phyloP scores from a whole-genome alignment of 53 echinoderm and acorn worm genomes.

The Zoroaster sp. region DNA sequence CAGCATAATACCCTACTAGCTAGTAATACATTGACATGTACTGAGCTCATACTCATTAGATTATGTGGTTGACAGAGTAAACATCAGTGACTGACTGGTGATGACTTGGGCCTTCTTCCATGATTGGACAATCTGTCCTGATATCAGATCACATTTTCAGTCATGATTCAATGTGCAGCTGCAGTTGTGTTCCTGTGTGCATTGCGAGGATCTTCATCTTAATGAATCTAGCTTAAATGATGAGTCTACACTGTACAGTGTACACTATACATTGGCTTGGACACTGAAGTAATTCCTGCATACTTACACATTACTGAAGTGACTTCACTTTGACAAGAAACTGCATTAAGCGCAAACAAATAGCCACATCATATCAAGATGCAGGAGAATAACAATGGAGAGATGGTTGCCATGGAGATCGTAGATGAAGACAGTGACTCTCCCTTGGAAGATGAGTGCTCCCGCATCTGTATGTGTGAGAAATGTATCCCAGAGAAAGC shows the following conservation, averaged over 20 bases:
- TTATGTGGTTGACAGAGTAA: background rate
- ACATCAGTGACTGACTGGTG: background rate
- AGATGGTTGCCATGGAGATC: conserved; percentile 29
- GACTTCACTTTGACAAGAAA: background rate
- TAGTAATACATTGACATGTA: background rate
- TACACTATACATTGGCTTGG: background rate
- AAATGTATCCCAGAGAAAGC: conserved; percentile 67
- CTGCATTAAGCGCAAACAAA: background rate
- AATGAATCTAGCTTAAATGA: too few relatives aligned
- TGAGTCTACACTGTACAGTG: too few relatives aligned
- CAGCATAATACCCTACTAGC: background rate
- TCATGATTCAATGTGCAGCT: too few relatives aligned
- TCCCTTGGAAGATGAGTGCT: conserved; percentile 73
- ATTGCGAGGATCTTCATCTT: too few relatives aligned
- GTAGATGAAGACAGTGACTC: conserved; percentile 75
- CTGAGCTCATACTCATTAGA: background rate
- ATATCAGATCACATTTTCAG: too few relatives aligned
- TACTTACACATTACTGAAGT: background rate
- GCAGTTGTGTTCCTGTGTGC: too few relatives aligned
- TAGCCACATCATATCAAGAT: background rate
- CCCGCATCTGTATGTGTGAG: conserved; percentile 82
- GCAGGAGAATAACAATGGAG: conserved; percentile 23
- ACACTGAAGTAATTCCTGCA: background rate
- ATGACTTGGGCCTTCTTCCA: too few relatives aligned
- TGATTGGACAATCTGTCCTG: too few relatives aligned